Conservation (phyloP, 2,113 vertebrate genomes). For the Gnathonemus longibarbis region DNA sequence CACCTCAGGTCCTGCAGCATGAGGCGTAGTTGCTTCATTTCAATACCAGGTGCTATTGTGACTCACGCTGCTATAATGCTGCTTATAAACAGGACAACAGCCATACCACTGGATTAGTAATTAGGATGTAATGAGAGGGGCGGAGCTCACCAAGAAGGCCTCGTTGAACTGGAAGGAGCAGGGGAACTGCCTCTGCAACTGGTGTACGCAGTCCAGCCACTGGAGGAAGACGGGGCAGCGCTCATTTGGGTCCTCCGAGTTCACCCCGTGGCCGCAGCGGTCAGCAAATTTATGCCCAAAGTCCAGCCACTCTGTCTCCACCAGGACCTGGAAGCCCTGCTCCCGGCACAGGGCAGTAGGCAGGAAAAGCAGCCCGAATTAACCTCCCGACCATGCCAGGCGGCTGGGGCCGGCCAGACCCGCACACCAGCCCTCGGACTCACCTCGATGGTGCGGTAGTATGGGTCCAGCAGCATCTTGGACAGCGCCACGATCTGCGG, state of each 20-base stretch:
- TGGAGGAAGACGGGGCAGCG: constrained; percentile 96
- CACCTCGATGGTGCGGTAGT: constrained; percentile 93
- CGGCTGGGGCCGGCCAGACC: neutral
- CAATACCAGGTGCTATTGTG: neutral
- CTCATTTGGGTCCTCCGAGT: constrained; percentile 88
- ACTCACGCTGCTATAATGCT: neutral
- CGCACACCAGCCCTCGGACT: neutral
- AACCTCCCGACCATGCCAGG: neutral
- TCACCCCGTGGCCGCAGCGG: constrained; percentile 93
- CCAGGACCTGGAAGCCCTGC: constrained; percentile 94
- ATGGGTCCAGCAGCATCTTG: constrained; percentile 89
- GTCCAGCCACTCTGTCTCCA: constrained; percentile 95
- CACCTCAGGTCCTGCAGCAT: neutral
- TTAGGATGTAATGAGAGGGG: neutral
- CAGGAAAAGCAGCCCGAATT: neutral
- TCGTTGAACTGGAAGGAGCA: constrained; percentile 98
- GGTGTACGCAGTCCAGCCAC: constrained; percentile 97
- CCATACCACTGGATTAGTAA: neutral
- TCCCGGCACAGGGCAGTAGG: neutral
- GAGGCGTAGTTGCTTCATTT: neutral
- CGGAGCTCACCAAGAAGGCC: constrained; percentile 86
- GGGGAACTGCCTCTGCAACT: constrained; percentile 96
- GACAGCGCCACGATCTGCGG: constrained; percentile 93
- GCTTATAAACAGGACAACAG: neutral
- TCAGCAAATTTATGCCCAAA: constrained; percentile 97